Evolutionary conservation across 1,140 invertebrate genomes (phyloP).

Genomic region (Papilio dardanus): DNA sequence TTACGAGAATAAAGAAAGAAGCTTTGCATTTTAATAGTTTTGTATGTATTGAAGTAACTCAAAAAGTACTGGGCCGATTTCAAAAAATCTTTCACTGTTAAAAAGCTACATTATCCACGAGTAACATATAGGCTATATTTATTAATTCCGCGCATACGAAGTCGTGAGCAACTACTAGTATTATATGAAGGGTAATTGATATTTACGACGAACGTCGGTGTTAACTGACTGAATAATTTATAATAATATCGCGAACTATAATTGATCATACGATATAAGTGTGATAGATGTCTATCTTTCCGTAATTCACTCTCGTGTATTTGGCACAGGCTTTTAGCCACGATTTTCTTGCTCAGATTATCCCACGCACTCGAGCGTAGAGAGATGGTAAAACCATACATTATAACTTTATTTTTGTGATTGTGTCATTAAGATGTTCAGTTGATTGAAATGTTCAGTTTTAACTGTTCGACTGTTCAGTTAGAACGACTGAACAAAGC

Average conservation of each 20-base stretch:
- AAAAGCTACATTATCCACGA: too few relatives aligned
- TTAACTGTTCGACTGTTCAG: too few relatives aligned
- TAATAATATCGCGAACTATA: slow-evolving; percentile 5
- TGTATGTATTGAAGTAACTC: too few relatives aligned
- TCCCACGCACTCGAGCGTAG: slow-evolving; percentile 32
- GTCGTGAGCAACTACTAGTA: too few relatives aligned
- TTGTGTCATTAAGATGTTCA: slow-evolving; percentile 18
- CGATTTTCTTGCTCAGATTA: slow-evolving; percentile 39
- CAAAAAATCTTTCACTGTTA: too few relatives aligned
- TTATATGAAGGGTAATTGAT: background rate
- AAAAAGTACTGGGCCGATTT: too few relatives aligned
- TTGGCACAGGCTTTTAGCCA: slow-evolving; percentile 51
- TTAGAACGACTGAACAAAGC: too few relatives aligned
- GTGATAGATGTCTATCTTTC: slow-evolving; percentile 39
- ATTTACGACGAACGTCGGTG: background rate
- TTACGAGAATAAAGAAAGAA: too few relatives aligned
- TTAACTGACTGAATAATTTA: slow-evolving; percentile 23
- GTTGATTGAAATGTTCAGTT: too few relatives aligned
- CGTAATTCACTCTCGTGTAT: slow-evolving; percentile 47
- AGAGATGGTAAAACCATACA: slow-evolving; percentile 38
- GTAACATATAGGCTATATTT: too few relatives aligned
- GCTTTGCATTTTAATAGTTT: too few relatives aligned
- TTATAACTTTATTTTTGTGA: slow-evolving; percentile 38
- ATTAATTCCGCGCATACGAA: too few relatives aligned
- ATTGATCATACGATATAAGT: slow-evolving; percentile 20